These are phyloP conservation scores for Chouioia cunea DNA, from an alignment of 2,888 invertebrate species.

Conservation along the genomic window DNA sequence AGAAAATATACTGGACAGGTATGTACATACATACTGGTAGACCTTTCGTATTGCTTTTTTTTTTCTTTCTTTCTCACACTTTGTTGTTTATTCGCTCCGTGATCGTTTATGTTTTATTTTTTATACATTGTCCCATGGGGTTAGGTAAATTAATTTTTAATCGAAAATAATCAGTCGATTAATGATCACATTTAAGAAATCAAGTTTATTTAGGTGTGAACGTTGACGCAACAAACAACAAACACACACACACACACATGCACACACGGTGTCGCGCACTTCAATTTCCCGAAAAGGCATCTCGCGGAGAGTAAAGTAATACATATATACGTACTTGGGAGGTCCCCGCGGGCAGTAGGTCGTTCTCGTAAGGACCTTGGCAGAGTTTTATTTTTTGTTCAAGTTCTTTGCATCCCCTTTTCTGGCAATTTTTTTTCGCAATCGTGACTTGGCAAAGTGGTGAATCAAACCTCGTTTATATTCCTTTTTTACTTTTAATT, in stretches of 20 bases:
- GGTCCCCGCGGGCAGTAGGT: conserved; percentile 35
- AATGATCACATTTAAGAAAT: no score
- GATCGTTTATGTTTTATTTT: no score
- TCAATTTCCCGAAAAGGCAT: no score
- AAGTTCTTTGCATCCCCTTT: background rate
- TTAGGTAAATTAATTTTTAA: no score
- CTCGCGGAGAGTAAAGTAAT: no score
- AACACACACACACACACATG: no score
- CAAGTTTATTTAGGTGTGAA: no score
- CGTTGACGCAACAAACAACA: no score
- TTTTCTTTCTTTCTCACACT: conserved; percentile 6
- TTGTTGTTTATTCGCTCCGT: background rate
- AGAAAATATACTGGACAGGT: conserved; percentile 20
- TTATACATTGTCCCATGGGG: no score
- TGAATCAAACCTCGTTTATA: background rate
- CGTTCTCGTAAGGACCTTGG: conserved; percentile 25
- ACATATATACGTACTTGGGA: background rate
- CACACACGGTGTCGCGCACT: no score
- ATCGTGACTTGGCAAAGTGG: conserved; percentile 5
- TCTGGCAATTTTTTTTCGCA: conserved; percentile 22
- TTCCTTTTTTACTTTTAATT: background rate
- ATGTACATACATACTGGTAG: background rate
- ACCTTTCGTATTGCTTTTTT: conserved; percentile 20
- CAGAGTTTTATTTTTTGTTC: conserved; percentile 8
- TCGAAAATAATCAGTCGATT: no score